Conservation (phyloP, 2,113 vertebrate genomes). For the Quiscalus mexicanus region DNA sequence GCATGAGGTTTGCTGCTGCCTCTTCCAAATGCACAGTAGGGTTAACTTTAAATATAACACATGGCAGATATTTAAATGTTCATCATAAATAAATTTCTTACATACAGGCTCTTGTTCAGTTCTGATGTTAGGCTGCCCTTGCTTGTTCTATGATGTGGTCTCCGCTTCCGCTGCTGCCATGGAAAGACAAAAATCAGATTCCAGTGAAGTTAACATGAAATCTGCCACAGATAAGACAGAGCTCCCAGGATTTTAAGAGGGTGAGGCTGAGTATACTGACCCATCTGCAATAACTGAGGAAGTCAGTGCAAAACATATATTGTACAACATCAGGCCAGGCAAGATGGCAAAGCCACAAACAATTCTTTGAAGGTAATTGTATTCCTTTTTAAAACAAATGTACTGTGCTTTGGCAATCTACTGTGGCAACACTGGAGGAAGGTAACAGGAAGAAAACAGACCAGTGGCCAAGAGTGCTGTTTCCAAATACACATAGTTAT, state of each 20-base stretch:
- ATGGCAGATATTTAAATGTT: neutral
- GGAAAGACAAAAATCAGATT: neutral
- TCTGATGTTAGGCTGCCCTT: neutral
- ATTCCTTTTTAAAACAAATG: neutral
- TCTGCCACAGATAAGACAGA: neutral
- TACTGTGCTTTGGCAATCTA: neutral
- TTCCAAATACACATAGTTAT: neutral
- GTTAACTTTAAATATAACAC: neutral
- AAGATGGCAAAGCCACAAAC: neutral
- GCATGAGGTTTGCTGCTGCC: neutral
- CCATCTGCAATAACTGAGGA: neutral
- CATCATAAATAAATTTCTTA: neutral
- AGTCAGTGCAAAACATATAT: neutral
- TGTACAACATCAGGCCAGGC: neutral
- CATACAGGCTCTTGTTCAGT: neutral
- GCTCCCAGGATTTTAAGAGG: neutral
- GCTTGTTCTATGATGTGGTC: neutral
- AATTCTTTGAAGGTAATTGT: neutral
- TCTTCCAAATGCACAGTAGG: neutral
- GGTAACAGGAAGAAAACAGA: neutral
- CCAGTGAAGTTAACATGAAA: neutral
- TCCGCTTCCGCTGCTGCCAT: neutral
- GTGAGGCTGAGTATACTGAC: accelerated
- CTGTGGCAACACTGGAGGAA: neutral
- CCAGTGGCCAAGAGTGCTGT: neutral